Conservation (phyloP, 1,140 invertebrate genomes). For the Euglossa dilemma region DNA sequence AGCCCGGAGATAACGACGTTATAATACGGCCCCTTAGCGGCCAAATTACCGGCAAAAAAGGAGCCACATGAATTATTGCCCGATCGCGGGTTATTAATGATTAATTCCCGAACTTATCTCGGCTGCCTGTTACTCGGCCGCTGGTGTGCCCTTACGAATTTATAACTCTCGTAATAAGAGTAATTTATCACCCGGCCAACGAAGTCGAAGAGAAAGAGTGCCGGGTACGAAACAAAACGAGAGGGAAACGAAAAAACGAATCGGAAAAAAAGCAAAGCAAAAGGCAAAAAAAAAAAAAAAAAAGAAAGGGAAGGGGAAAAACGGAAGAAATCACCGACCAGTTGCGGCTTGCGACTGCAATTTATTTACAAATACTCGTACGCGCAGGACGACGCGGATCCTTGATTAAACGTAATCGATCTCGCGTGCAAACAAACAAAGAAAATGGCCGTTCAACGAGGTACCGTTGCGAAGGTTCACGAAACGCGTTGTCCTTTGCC, state of each 20-base stretch:
- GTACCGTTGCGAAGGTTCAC: not conserved
- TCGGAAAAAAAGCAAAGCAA: no score
- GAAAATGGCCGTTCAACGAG: not conserved
- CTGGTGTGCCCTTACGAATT: conserved; percentile 26
- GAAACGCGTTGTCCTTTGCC: not conserved
- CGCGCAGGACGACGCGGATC: not conserved
- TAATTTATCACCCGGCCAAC: conserved; percentile 39
- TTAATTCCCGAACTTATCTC: conserved; percentile 39
- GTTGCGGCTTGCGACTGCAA: not conserved
- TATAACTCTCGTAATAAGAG: conserved; percentile 40
- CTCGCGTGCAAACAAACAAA: not conserved
- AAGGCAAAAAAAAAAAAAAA: not conserved
- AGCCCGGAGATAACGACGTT: conserved; percentile 30
- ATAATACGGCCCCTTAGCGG: conserved; percentile 17
- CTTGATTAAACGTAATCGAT: not conserved
- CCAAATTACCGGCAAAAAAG: conserved; percentile 4
- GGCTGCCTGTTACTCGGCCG: conserved; percentile 20
- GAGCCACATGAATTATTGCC: conserved; percentile 17
- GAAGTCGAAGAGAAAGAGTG: not conserved
- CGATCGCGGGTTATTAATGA: conserved; percentile 44
- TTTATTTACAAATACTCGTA: conserved; percentile 30
- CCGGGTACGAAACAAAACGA: not conserved
- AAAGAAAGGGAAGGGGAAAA: not conserved
- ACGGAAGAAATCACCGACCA: not conserved
- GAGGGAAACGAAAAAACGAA: not conserved